Base-by-base conservation (phyloP, 2,113 vertebrate genomes). In the Prunella fulvescens region DNA sequence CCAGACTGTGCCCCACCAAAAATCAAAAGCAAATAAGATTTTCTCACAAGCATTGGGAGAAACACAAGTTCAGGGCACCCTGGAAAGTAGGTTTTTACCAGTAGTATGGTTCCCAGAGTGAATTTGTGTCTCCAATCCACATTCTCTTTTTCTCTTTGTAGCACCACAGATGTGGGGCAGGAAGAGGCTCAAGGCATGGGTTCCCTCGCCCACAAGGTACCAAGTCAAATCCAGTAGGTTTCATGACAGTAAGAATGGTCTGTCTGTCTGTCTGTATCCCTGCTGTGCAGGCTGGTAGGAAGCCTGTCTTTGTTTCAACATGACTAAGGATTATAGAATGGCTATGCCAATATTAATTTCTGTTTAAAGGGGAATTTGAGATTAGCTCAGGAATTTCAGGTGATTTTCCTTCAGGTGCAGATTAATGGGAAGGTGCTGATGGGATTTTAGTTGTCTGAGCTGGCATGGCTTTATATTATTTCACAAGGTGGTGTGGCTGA, bases 171-270 rank as follows among this genome's bases (percentile, higher is more conserved):
- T 84, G 92, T 92, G 88, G 16, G 69, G 51, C 88, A 93, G 58
- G 80, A 96, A 89, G 95, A 93, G 57, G 57, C 83, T 81, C 90
- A 77, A 90, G 84, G 67, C 94, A 92, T 77, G 93, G 65, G 56
- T 89, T 67, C 88, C 50, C 35, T 95, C 95, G 0, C 71, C 40
- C 28, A 85, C 92, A 93, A 97, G 97, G 97, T 97, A 97, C 88
- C 66, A 77, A 95, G 57, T 81, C 37, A 76, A 93, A 86, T 74
- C 51, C 77, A 67, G 0, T 24, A 81, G 72, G 44, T 74, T 88
- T 86, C 44, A 33, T 77, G 88, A 81, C 69, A 93, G 23, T 94
- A 82, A 73, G 51, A 88, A 74, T 5, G 19, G 57, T 86, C 76
- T 86, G 54, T 56, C 56, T 86, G 54, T 56, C 56, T 95, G 73